A percentile compares a stretch with the other conserved stretches of the same genome.
Evolutionary conservation across 1,140 invertebrate genomes (phyloP).

Genomic region (Ylistrum balloti): DNA sequence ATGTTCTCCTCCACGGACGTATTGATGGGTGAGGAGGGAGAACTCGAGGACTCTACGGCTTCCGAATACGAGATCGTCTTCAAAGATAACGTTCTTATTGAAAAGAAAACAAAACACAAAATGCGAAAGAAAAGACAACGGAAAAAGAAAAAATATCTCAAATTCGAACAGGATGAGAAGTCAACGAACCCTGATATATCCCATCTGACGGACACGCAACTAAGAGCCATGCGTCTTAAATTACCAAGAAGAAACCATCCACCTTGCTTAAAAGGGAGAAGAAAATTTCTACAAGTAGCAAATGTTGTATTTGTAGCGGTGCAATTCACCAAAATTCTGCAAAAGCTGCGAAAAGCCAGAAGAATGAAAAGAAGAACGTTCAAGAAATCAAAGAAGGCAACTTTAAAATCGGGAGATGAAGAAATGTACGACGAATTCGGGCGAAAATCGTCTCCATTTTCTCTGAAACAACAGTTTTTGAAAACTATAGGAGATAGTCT

Average conservation of each 20-base stretch:
- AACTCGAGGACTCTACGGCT: constrained; percentile 41
- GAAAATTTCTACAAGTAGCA: constrained; percentile 53
- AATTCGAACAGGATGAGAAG: not conserved
- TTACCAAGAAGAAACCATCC: constrained; percentile 35
- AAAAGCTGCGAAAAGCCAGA: constrained; percentile 36
- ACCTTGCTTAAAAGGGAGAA: constrained; percentile 44
- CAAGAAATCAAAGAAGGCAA: constrained; percentile 41
- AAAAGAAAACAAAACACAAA: constrained; percentile 56
- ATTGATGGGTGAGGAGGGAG: constrained; percentile 50
- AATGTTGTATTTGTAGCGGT: constrained; percentile 49
- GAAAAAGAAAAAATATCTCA: constrained; percentile 46
- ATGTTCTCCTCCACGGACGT: constrained; percentile 55
- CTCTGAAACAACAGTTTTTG: constrained; percentile 52
- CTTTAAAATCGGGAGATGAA: not conserved
- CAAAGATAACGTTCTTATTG: constrained; percentile 47
- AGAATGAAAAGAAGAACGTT: not conserved
- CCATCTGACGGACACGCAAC: constrained; percentile 43
- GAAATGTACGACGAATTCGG: constrained; percentile 29
- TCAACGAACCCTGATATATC: not conserved
- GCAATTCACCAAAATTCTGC: constrained; percentile 49
- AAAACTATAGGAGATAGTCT: constrained; percentile 43
- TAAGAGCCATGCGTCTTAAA: constrained; percentile 52
- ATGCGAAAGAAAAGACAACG: constrained; percentile 52
- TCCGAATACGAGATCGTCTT: constrained; percentile 53
- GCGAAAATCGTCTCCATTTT: constrained; percentile 17